A percentile compares a stretch with the other conserved stretches of the same genome.
Evolutionary conservation across 2,797 vertebrate species (phyloP).

Genomic region (Euthynnus affinis): DNA sequence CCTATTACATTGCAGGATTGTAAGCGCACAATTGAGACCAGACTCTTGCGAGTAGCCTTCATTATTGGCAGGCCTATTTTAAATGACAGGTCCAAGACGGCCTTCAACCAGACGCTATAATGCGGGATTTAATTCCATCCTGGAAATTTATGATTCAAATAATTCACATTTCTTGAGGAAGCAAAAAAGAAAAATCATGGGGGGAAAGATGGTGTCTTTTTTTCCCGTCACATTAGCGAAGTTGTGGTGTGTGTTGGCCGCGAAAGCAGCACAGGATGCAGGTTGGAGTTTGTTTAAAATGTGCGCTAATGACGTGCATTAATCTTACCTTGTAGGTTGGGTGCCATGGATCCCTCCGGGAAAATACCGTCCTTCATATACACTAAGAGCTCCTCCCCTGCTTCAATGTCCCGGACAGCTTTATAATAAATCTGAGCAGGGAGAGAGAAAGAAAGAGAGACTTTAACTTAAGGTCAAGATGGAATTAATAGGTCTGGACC

Average conservation of each 20-base stretch:
- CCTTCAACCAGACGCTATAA: slow-evolving; percentile 51
- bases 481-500: slow-evolving; percentile 39
- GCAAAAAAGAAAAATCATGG: neutral
- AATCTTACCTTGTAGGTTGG: slow-evolving; percentile 96
- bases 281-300: slow-evolving; percentile 90
- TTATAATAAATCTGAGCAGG: slow-evolving; percentile 94
- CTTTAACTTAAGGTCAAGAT: slow-evolving; percentile 54
- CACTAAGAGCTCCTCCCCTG: slow-evolving; percentile 96
- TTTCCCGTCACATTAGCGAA: slow-evolving; percentile 33
- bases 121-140: slow-evolving; percentile 60
- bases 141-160: slow-evolving; percentile 63
- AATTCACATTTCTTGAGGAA: slow-evolving; percentile 55
- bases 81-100: slow-evolving; percentile 49
- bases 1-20: slow-evolving; percentile 22
- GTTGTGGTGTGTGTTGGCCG: slow-evolving; percentile 42
- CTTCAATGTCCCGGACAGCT: slow-evolving; percentile 96
- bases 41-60: slow-evolving; percentile 19
- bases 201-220: slow-evolving; percentile 26
- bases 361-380: slow-evolving; percentile 96
- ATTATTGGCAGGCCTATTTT: slow-evolving; percentile 45
- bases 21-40: slow-evolving; percentile 39
- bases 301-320: slow-evolving; percentile 89
- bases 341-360: slow-evolving; percentile 93
- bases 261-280: slow-evolving; percentile 72
- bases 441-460: slow-evolving; percentile 49